phyloP scores from a whole-genome alignment of 2,888 invertebrate genomes.

The Epinotia demarniana region DNA sequence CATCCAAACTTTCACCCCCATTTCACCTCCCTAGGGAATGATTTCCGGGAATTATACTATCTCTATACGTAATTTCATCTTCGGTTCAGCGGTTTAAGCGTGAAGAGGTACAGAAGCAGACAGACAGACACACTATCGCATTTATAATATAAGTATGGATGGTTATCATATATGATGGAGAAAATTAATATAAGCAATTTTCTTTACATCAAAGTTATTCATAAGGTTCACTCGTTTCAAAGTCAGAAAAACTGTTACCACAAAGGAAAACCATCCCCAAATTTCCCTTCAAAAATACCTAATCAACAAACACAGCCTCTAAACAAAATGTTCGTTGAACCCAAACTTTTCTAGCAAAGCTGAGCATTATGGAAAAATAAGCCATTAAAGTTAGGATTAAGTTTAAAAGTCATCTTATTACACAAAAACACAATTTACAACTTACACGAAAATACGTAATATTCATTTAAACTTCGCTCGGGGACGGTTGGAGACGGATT shows the following conservation, averaged over 20 bases:
- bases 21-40: too few species aligned
- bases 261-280: neutral
- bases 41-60: too few species aligned
- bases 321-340: conserved; percentile 30
- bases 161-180: neutral
- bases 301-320: conserved; percentile 24
- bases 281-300: conserved; percentile 4
- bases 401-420: conserved; percentile 75
- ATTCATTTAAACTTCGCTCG: conserved; percentile 45
- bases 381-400: conserved; percentile 70
- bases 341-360: conserved; percentile 31
- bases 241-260: neutral
- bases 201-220: neutral
- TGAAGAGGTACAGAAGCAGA: too few species aligned
- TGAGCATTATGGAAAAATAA: conserved; percentile 55
- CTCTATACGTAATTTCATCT: too few species aligned
- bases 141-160: too few species aligned
- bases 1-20: too few species aligned
- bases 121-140: too few species aligned
- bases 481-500: conserved; percentile 55
- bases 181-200: too few species aligned
- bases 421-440: conserved; percentile 73
- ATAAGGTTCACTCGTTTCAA: neutral
- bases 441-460: conserved; percentile 62
- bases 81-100: too few species aligned